A percentile compares a stretch with the other conserved stretches of the same genome.
Conservation (phyloP, 2,113 vertebrate species). For the Notechis scutatus region DNA sequence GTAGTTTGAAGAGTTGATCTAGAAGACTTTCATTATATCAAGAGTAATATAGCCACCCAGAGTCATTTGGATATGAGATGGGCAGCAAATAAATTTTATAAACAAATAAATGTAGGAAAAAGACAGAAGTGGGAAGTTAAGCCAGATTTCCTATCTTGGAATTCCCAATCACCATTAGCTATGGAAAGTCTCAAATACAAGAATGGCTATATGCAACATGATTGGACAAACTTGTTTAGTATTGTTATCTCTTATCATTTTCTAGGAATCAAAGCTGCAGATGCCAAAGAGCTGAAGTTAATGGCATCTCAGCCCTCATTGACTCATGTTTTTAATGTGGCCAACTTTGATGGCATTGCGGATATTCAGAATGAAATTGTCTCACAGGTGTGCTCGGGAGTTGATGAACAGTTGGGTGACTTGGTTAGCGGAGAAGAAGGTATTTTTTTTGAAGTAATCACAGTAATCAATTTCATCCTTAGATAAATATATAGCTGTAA, state of each 20-base stretch:
- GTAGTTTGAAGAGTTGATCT: not conserved
- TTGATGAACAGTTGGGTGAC: slow-evolving; percentile 85
- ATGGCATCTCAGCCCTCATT: slow-evolving; percentile 85
- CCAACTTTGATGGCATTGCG: slow-evolving; percentile 82
- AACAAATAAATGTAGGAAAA: not conserved
- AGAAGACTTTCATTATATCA: not conserved
- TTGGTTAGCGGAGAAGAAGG: slow-evolving; percentile 90
- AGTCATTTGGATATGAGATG: not conserved
- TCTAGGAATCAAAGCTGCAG: slow-evolving; percentile 87
- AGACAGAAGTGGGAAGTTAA: not conserved
- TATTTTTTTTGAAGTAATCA: slow-evolving; percentile 39
- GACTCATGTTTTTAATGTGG: slow-evolving; percentile 80
- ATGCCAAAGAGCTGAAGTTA: slow-evolving; percentile 83
- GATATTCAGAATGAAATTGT: slow-evolving; percentile 84
- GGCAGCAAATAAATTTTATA: not conserved
- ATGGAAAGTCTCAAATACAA: not conserved
- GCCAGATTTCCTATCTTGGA: not conserved
- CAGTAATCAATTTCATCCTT: not conserved
- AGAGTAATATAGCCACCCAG: not conserved
- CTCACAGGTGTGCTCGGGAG: slow-evolving; percentile 82
- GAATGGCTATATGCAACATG: too few species aligned
- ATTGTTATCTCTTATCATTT: not conserved
- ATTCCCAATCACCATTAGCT: not conserved
- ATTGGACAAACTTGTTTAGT: not conserved
- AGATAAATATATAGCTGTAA: not conserved